phyloP scores from a whole-genome alignment of 2,113 vertebrate species.

The Elgaria multicarinata region DNA sequence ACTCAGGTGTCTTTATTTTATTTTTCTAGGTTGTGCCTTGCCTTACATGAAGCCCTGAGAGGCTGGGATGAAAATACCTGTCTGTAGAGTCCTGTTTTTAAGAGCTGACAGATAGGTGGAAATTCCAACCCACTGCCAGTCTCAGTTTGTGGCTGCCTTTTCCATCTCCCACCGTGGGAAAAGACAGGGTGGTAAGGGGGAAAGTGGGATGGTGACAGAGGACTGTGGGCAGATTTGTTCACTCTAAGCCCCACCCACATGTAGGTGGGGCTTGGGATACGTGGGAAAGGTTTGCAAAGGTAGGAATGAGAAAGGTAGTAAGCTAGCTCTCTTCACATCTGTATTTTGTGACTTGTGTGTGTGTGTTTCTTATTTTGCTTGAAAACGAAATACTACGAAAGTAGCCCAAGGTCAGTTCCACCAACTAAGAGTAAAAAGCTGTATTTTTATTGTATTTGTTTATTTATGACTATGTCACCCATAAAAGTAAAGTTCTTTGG shows the following conservation, averaged over 20 bases:
- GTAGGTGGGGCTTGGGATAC: not conserved
- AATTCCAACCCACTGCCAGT: not conserved
- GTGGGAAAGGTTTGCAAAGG: not conserved
- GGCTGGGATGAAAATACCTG: not conserved
- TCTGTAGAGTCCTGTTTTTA: not conserved
- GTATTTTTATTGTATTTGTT: too few relatives aligned
- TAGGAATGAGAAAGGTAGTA: too few relatives aligned
- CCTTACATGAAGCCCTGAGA: not conserved
- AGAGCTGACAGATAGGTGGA: not conserved
- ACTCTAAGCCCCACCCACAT: not conserved
- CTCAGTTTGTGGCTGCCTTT: not conserved
- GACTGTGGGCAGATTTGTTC: not conserved
- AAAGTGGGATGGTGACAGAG: too few relatives aligned
- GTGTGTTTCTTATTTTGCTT: not conserved
- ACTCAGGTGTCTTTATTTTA: not conserved
- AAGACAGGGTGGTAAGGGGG: not conserved
- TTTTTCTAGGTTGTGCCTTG: not conserved
- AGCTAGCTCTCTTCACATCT: not conserved
- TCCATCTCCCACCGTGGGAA: not conserved
- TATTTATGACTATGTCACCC: too few relatives aligned
- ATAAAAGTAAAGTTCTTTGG: too few relatives aligned
- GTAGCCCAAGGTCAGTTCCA: not conserved
- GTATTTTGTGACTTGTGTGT: not conserved
- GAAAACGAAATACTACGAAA: not conserved
- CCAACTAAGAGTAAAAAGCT: not conserved